Percentiles rank a stretch among this genome's conserved stretches.
phyloP scores from a whole-genome alignment of 2,888 invertebrate genomes.

The Leistus spinibarbis region DNA sequence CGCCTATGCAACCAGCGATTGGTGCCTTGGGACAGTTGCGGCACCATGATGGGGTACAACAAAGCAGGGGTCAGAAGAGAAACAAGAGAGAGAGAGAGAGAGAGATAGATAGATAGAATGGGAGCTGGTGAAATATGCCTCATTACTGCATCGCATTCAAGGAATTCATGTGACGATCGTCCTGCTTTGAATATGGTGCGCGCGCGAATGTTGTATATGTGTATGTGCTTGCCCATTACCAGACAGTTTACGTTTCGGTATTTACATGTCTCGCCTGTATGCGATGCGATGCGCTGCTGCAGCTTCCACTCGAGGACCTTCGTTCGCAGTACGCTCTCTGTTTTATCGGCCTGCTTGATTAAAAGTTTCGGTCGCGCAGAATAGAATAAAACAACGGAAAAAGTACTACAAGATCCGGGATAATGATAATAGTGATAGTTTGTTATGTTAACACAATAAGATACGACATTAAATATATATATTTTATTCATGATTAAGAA shows the following conservation, averaged over 20 bases:
- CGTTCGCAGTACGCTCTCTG: neutral
- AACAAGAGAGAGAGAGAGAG: neutral
- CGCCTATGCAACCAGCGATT: too few relatives aligned
- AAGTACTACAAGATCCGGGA: neutral
- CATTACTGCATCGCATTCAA: conserved; percentile 27
- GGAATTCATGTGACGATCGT: conserved; percentile 30
- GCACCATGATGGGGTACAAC: neutral
- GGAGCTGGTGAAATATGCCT: conserved; percentile 22
- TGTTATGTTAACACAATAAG: neutral
- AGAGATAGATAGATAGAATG: neutral
- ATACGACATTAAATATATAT: neutral
- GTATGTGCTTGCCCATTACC: conserved; percentile 5
- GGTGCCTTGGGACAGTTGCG: neutral
- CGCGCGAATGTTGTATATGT: neutral
- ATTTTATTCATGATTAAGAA: neutral
- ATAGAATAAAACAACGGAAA: neutral
- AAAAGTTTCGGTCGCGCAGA: neutral
- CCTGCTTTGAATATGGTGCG: conserved; percentile 10
- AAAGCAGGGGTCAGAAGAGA: too few relatives aligned
- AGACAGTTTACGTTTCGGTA: conserved; percentile 21
- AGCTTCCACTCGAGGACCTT: neutral
- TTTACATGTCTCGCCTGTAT: conserved; percentile 18
- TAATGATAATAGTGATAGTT: neutral
- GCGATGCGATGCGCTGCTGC: neutral
- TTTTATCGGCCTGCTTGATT: conserved; percentile 15